Percentiles rank a stretch among this genome's conserved stretches.
Evolutionary conservation across 1,140 invertebrate species (phyloP).

Genomic region (Drosophila nasuta): DNA sequence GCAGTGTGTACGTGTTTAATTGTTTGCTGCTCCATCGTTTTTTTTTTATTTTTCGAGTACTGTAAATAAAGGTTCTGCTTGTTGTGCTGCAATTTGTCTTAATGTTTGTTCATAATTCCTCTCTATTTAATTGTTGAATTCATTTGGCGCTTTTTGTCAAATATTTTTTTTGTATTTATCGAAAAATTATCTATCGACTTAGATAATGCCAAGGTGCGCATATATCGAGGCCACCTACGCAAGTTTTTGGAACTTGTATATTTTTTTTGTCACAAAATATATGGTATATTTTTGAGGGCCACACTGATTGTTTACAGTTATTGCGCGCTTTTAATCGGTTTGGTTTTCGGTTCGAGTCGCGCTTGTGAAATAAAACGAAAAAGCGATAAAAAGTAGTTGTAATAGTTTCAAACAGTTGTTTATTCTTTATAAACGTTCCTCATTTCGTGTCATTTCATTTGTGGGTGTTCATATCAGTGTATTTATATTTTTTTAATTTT

Average conservation of each 20-base stretch:
- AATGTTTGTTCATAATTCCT: slow-evolving; percentile 8
- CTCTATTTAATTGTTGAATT: not conserved
- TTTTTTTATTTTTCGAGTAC: slow-evolving; percentile 9
- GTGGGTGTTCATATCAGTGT: slow-evolving; percentile 54
- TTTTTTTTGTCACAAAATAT: too few relatives aligned
- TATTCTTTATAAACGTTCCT: slow-evolving; percentile 80
- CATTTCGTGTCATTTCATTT: slow-evolving; percentile 68
- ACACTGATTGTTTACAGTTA: not conserved
- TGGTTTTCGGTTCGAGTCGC: not conserved
- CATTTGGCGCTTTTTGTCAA: slow-evolving; percentile 7
- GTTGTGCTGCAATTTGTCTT: slow-evolving; percentile 6
- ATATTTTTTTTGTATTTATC: slow-evolving; percentile 1
- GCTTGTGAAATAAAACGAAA: slow-evolving; percentile 29
- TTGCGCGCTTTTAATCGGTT: not conserved
- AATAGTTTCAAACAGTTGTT: slow-evolving; percentile 80
- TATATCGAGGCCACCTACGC: not conserved
- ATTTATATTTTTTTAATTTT: slow-evolving; percentile 21
- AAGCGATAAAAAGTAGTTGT: slow-evolving; percentile 25
- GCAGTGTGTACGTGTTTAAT: slow-evolving; percentile 47
- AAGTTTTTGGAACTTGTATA: too few relatives aligned
- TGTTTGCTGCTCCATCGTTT: slow-evolving; percentile 27
- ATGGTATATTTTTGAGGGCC: not conserved
- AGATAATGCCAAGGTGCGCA: not conserved
- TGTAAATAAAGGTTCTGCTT: not conserved
- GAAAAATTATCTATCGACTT: not conserved